Base-by-base conservation (phyloP, 1,140 invertebrate species). In the Marisa cornuarietis region DNA sequence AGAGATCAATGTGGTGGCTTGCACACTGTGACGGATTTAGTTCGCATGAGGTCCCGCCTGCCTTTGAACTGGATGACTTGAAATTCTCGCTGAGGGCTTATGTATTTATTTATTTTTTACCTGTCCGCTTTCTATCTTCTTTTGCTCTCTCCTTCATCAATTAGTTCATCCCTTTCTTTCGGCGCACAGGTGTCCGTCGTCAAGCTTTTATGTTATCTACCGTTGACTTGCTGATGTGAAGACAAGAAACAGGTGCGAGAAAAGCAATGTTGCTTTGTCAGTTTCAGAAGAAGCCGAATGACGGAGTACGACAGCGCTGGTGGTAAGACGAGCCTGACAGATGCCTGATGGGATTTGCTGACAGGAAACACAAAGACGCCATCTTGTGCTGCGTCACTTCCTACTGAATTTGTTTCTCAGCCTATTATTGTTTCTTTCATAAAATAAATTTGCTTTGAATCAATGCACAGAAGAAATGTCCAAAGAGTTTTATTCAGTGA, bases 271-370 rank as follows among this genome's bases (percentile, higher is more conserved):
- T 71, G 31, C 31, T 11, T 58, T 58, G 11, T 51, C 16, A n/a
- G 49, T 54, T 52, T 49, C 51, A 72, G 71, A 49, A 49, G 71
- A 51, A 24, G 71, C 49, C 22, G 71, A 72, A 49, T 72, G 71
- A 24, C 51, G 22, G 49, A 72, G n/a, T 51, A 72, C 51, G 71
- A 72, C 71, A 72, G 71, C 71, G 71, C 49, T 20, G 54, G 54
- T 10, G 24, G 16, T 20, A 72, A 72, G 71, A 72, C 71, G 13
- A 72, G 51, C 49, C 22, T 72, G 31, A 72, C 71, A 54, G 71
- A 72, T 52, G 71, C 71, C 20, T 72, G 51, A 72, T 8, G 16
- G 31, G 11, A 58, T 9, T 58, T 9, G 11, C 54, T 58, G 54
- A 1, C 11, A 58, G 54, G 16, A 58, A 11, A 58, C 11, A 18